These are phyloP conservation scores for Myiozetetes cayanensis DNA, from an alignment of 2,113 vertebrate genomes.

Conservation along the genomic window DNA sequence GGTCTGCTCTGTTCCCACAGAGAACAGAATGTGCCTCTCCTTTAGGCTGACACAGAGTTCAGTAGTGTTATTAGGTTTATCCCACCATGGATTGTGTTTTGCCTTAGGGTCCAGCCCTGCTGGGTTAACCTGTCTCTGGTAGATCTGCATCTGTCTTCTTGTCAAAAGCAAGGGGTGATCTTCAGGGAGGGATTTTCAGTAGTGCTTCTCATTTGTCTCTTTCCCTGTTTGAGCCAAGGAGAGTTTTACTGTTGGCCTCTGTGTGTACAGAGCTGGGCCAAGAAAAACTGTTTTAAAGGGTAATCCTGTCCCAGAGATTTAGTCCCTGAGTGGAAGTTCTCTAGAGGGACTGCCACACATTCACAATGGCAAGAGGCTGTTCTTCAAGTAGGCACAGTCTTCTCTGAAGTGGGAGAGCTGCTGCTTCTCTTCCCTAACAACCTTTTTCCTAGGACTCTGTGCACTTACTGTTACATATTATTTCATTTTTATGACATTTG, in stretches of 20 bases:
- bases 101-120: background rate
- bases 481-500: background rate
- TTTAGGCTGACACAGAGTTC: background rate
- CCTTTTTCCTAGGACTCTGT: background rate
- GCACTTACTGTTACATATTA: background rate
- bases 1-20: background rate
- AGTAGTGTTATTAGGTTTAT: background rate
- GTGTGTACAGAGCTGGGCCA: background rate
- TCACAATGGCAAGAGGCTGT: background rate
- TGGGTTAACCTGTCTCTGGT: background rate
- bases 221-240: background rate
- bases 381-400: background rate
- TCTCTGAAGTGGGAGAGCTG: background rate
- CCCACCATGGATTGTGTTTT: background rate
- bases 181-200: background rate
- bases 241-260: background rate
- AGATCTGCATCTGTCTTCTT: background rate
- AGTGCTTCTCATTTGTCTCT: background rate
- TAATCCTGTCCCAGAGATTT: background rate
- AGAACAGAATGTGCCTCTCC: background rate
- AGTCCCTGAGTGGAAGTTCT: background rate
- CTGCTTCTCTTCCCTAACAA: background rate
- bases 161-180: background rate
- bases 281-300: background rate
- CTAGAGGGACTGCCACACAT: background rate